Conservation (phyloP, 2,888 invertebrate genomes). For the Seira musarum region DNA sequence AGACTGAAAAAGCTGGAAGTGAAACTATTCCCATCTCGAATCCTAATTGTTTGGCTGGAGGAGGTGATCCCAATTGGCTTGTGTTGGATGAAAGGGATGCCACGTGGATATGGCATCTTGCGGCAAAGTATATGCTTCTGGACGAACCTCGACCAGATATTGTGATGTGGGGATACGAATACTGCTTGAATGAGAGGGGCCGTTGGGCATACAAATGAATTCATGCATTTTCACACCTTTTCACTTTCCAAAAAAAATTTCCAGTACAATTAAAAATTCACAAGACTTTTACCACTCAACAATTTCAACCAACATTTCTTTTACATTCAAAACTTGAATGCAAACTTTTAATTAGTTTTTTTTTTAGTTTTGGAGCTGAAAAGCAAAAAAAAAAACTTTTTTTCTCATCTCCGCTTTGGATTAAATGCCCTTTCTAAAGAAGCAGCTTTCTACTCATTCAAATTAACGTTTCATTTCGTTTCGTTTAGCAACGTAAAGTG, state of each 20-base stretch:
- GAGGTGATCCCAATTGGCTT: constrained; percentile 73
- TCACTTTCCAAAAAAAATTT: too few species aligned
- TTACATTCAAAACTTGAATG: neutral
- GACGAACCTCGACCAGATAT: constrained; percentile 9
- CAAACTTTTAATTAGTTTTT: constrained; percentile 1
- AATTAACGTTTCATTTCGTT: neutral
- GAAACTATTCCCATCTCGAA: constrained; percentile 74
- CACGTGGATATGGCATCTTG: constrained; percentile 25
- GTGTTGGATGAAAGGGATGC: constrained; percentile 71
- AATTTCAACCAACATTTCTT: neutral
- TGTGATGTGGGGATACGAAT: neutral
- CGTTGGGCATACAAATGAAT: constrained; percentile 1
- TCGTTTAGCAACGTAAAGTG: too few species aligned
- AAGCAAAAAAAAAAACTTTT: too few species aligned
- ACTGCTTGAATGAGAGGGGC: constrained; percentile 12
- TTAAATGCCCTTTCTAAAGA: neutral
- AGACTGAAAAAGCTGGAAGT: neutral
- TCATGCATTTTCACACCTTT: neutral
- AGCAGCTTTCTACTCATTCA: neutral
- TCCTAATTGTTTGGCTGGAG: constrained; percentile 74
- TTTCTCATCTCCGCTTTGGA: neutral
- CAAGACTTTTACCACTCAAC: too few species aligned
- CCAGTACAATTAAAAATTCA: too few species aligned
- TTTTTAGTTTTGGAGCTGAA: too few species aligned
- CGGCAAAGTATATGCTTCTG: constrained; percentile 5